These are phyloP conservation scores for Acanthoscelides obtectus DNA, from an alignment of 2,888 invertebrate genomes.

Conservation along the genomic window DNA sequence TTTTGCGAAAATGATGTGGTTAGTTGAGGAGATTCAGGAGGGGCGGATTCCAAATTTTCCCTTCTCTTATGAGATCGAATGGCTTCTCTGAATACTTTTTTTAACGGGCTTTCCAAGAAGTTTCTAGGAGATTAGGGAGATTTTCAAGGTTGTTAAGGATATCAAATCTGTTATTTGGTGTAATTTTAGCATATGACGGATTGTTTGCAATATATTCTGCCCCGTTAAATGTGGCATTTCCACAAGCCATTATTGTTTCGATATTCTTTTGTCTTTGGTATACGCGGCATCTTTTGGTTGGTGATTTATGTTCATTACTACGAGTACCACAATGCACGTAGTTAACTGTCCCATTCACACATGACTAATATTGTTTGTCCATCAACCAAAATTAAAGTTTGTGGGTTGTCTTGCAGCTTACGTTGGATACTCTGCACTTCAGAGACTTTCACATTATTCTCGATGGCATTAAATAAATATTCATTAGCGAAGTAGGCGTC, in stretches of 20 bases:
- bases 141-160: neutral
- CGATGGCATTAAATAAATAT: too few species aligned
- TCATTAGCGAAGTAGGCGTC: too few species aligned
- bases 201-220: constrained; percentile 5
- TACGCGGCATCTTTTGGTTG: constrained; percentile 1
- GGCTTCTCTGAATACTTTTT: neutral
- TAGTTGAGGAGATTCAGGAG: neutral
- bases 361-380: neutral
- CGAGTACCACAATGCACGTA: neutral
- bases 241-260: constrained; percentile 2
- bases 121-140: neutral
- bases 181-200: constrained; percentile 8
- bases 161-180: constrained; percentile 6
- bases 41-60: neutral
- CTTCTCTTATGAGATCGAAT: neutral
- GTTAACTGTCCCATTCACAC: neutral
- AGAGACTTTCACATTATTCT: too few species aligned
- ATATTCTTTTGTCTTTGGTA: constrained; percentile 8
- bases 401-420: too few species aligned
- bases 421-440: too few species aligned
- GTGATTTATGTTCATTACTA: neutral
- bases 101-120: neutral
- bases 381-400: too few species aligned
- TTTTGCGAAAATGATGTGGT: neutral
- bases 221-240: constrained; percentile 6